Conservation (phyloP, 1,140 invertebrate genomes). For the Zaprionus gabonicus region DNA sequence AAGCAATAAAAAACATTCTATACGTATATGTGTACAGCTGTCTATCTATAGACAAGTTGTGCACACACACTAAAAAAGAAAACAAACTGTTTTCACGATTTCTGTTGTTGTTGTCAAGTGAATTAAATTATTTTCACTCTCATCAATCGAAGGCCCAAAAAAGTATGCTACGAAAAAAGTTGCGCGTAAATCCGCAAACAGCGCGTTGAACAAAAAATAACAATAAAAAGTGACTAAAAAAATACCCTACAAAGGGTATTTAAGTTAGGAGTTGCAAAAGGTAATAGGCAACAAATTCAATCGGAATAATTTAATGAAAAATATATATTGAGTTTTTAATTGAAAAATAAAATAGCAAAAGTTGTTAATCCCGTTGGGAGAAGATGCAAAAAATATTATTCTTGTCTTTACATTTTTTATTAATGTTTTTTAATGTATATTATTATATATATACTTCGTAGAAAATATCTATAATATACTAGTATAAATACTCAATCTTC, state of each 20-base stretch:
- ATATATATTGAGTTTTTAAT: neutral
- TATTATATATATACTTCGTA: neutral
- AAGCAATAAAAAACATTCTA: neutral
- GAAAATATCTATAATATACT: neutral
- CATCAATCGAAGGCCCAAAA: slow-evolving; percentile 42
- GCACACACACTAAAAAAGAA: slow-evolving; percentile 34
- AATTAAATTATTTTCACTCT: slow-evolving; percentile 72
- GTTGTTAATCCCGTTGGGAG: neutral
- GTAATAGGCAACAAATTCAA: too few species aligned
- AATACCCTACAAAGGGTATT: neutral
- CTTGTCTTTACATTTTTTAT: neutral
- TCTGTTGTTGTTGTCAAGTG: slow-evolving; percentile 45
- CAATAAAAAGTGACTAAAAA: neutral
- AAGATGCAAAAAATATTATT: neutral
- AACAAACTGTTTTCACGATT: slow-evolving; percentile 53
- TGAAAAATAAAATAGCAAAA: neutral
- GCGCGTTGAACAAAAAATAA: neutral
- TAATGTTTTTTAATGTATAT: neutral
- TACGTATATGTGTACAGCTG: neutral
- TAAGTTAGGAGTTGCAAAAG: too few species aligned
- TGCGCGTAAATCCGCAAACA: slow-evolving; percentile 1
- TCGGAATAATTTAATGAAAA: neutral
- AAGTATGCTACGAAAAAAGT: slow-evolving; percentile 9
- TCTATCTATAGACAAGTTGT: neutral
- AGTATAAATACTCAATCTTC: neutral